Evolutionary conservation across 1,140 invertebrate species (phyloP), one percentile per base, ranked within the genome.

Genomic region (Trichogramma pretiosum): DNA sequence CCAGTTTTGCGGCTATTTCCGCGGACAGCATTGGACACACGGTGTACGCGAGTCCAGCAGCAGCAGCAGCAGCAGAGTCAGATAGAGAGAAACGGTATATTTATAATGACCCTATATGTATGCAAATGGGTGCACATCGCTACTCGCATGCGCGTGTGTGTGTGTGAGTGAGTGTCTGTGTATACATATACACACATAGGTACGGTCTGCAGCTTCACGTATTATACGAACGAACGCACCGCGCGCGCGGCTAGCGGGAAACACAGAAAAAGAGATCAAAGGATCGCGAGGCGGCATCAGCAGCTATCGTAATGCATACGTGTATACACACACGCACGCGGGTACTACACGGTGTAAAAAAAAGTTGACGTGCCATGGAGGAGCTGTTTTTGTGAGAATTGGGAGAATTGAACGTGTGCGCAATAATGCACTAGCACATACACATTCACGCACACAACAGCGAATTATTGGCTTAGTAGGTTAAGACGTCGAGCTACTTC

Each of bases 91-190:
- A 56, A 60, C 58, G 62, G 65, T 71, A 67, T 70, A 70, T 69
- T 70, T 66, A 68, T 72, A 72, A 70, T 72, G 67, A 69, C 58
- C 67, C 67, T 68, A 72, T 72, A 72, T 72, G 64, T 72, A 72
- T 72, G 68, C 68, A 72, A 72, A 72, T 70, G 67, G 67, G 57
- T 63, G 65, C 66, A 67, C 65, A 67, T 67, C 64, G 63, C 63
- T 64, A 58, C 65, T 62, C 67, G 65, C 60, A 62, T 59, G 59
- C 58, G 63, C 58, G 60, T 62, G 56, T n/a, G n/a, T n/a, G n/a
- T n/a, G n/a, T n/a, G n/a, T n/a, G n/a, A n/a, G n/a, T n/a, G n/a
- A n/a, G n/a, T n/a, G n/a, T n/a, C n/a, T n/a, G n/a, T n/a, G n/a
- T n/a, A n/a, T n/a, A n/a, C n/a, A n/a, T n/a, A n/a, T n/a, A n/a